Conservation (phyloP, 2,113 vertebrate genomes). For the Cyphotilapia sp. region DNA sequence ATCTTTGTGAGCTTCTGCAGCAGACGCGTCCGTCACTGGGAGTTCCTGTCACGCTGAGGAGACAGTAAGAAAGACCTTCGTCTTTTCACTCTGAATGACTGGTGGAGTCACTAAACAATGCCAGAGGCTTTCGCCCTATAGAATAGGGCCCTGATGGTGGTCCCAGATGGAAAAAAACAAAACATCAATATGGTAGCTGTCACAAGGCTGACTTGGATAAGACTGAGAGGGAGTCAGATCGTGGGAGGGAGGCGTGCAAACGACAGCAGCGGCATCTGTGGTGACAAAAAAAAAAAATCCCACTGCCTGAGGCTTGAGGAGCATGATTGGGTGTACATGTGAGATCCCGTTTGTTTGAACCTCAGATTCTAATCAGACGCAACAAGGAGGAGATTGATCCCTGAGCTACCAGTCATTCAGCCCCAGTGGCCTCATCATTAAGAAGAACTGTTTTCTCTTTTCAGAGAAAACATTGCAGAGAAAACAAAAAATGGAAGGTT, state of each 20-base stretch:
- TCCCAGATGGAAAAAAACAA: background rate
- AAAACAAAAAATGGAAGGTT: background rate
- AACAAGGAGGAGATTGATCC: slow-evolving; percentile 17
- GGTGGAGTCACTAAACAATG: slow-evolving; percentile 16
- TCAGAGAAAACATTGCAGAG: background rate
- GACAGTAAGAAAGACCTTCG: background rate
- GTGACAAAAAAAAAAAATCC: slow-evolving; percentile 22
- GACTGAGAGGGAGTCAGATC: background rate
- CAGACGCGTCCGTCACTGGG: slow-evolving; percentile 17
- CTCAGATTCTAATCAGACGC: slow-evolving; percentile 25
- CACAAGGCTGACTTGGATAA: slow-evolving; percentile 9
- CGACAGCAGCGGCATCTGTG: background rate
- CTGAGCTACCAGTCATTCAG: background rate
- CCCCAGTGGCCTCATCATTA: slow-evolving; percentile 1
- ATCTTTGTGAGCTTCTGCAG: slow-evolving; percentile 21
- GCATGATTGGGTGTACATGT: background rate
- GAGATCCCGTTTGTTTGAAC: background rate
- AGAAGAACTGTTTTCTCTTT: background rate
- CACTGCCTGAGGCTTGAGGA: slow-evolving; percentile 12
- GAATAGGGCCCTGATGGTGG: background rate
- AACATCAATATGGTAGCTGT: slow-evolving; percentile 17
- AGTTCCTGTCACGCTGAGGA: slow-evolving; percentile 36
- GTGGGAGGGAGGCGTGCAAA: background rate
- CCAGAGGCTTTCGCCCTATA: slow-evolving; percentile 14
- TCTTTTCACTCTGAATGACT: slow-evolving; percentile 1